phyloP scores from a whole-genome alignment of 2,113 vertebrate genomes.

The Melanostigma gelatinosum region DNA sequence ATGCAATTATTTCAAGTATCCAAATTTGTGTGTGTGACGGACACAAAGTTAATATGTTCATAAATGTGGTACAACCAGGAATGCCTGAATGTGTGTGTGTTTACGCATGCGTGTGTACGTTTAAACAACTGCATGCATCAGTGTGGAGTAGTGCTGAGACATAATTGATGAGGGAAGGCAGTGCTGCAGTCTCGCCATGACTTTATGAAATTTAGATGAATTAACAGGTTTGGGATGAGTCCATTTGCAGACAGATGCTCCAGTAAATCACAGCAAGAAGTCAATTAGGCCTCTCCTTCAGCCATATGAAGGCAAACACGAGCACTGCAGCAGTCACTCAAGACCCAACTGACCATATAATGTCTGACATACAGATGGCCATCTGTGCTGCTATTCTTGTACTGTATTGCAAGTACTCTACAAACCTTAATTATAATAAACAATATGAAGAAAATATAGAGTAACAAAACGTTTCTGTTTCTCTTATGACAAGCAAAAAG shows the following conservation, averaged over 20 bases:
- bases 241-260: slow-evolving; percentile 77
- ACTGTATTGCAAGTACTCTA: neutral
- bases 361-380: slow-evolving; percentile 20
- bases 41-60: slow-evolving; percentile 1
- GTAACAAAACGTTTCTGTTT: slow-evolving; percentile 10
- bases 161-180: slow-evolving; percentile 66
- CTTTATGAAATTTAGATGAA: slow-evolving; percentile 77
- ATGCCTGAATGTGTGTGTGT: slow-evolving; percentile 2
- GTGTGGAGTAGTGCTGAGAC: slow-evolving; percentile 32
- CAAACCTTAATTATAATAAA: neutral
- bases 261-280: slow-evolving; percentile 74
- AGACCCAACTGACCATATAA: slow-evolving; percentile 48
- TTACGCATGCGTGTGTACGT: slow-evolving; percentile 4
- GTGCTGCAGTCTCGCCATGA: slow-evolving; percentile 62
- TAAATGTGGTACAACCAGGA: neutral
- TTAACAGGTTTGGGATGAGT: slow-evolving; percentile 74
- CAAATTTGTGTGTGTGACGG: slow-evolving; percentile 14
- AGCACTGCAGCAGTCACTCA: slow-evolving; percentile 35
- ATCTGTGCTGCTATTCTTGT: neutral
- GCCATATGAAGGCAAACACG: slow-evolving; percentile 64
- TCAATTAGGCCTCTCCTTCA: slow-evolving; percentile 71
- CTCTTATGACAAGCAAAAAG: neutral
- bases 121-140: slow-evolving; percentile 35
- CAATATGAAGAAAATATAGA: neutral
- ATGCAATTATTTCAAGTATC: slow-evolving; percentile 7